A percentile compares a stretch with the other conserved stretches of the same genome.
phyloP scores from a whole-genome alignment of 1,140 invertebrate species.

The Megathymus violae region DNA sequence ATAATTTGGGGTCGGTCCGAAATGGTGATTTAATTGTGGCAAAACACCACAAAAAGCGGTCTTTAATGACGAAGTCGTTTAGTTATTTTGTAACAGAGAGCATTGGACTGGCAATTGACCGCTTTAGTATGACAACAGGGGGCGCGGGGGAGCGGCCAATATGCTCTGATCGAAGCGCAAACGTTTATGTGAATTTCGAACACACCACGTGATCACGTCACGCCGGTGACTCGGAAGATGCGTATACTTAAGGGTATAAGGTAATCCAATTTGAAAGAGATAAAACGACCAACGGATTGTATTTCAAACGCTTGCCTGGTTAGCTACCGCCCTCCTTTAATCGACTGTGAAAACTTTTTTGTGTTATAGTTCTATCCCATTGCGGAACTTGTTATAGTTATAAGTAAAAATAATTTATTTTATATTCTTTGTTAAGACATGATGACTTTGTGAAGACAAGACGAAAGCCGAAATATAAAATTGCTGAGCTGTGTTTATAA shows the following conservation, averaged over 20 bases:
- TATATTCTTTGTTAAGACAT: too few species aligned
- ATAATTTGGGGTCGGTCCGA: slow-evolving; percentile 59
- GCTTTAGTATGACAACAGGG: slow-evolving; percentile 62
- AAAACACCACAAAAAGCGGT: slow-evolving; percentile 63
- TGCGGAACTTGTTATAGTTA: too few species aligned
- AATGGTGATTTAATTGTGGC: slow-evolving; percentile 69
- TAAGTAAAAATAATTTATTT: too few species aligned
- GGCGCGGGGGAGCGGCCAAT: slow-evolving; percentile 52
- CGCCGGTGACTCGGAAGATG: slow-evolving; percentile 27
- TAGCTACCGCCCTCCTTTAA: too few species aligned
- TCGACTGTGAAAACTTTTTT: too few species aligned
- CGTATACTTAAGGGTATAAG: slow-evolving; percentile 5
- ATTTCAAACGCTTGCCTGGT: too few species aligned
- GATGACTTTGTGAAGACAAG: too few species aligned
- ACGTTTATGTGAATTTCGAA: slow-evolving; percentile 64
- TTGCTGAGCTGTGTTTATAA: too few species aligned
- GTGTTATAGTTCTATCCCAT: too few species aligned
- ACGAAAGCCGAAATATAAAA: too few species aligned
- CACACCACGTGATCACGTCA: slow-evolving; percentile 58
- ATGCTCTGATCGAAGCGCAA: slow-evolving; percentile 57
- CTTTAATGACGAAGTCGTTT: slow-evolving; percentile 64
- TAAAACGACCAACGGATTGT: too few species aligned
- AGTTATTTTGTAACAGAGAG: slow-evolving; percentile 75
- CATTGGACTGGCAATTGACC: slow-evolving; percentile 71
- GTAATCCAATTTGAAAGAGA: slow-evolving; percentile 10